Evolutionary conservation across 2,797 vertebrate species (phyloP).

Genomic region (Myripristis murdjan): DNA sequence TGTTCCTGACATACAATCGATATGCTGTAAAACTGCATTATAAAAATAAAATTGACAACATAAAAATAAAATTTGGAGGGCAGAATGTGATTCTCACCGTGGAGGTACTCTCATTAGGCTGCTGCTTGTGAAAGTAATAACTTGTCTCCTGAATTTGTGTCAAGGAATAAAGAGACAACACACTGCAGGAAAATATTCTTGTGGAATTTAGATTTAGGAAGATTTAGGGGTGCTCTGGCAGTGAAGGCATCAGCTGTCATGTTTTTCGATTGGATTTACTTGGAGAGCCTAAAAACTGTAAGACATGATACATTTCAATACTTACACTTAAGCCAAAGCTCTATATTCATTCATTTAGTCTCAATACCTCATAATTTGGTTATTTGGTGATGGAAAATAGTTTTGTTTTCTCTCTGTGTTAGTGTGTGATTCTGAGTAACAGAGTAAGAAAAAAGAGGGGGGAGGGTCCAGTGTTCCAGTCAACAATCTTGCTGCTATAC

Average conservation of each 20-base stretch:
- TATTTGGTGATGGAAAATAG: too few species aligned
- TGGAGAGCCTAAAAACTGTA: too few species aligned
- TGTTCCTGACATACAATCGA: not conserved
- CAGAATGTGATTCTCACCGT: not conserved
- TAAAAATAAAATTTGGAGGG: too few species aligned
- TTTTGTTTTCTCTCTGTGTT: not conserved
- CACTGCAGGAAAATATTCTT: not conserved
- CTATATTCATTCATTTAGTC: not conserved
- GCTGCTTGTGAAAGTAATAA: not conserved
- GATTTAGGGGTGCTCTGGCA: not conserved
- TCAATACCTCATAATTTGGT: not conserved
- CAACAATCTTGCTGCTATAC: too few species aligned
- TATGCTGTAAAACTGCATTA: too few species aligned
- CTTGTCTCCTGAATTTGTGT: not conserved
- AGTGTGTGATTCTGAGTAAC: too few species aligned
- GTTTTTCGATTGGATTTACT: not conserved
- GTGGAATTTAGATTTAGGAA: not conserved
- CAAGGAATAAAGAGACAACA: constrained; percentile 8
- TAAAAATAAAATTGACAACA: too few species aligned
- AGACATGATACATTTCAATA: not conserved
- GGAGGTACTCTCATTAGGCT: not conserved
- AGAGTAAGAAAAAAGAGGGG: too few species aligned
- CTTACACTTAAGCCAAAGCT: not conserved
- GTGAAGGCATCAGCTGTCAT: not conserved
- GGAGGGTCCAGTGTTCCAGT: too few species aligned